Evolutionary conservation across 2,797 vertebrate species (phyloP).

Genomic region (Hippocampus kuda): DNA sequence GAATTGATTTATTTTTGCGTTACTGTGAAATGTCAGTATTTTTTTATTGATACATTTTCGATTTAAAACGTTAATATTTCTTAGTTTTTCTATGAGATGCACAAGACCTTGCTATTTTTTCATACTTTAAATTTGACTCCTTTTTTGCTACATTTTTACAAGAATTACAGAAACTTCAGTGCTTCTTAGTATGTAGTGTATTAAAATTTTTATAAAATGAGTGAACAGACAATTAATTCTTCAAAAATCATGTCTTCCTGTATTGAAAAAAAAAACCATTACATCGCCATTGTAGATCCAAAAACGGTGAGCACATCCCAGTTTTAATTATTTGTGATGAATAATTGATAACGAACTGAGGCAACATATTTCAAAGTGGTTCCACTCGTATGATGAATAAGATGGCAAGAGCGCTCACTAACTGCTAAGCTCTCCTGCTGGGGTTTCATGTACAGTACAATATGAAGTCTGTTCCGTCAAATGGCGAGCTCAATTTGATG

Average conservation of each 20-base stretch:
- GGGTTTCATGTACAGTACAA: slow-evolving; percentile 7
- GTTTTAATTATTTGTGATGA: slow-evolving; percentile 41
- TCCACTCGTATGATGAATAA: slow-evolving; percentile 30
- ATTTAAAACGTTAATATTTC: no score
- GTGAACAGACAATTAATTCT: neutral
- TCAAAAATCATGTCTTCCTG: neutral
- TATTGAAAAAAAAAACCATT: neutral
- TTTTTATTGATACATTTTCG: no score
- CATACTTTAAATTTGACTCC: neutral
- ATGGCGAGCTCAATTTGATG: slow-evolving; percentile 12
- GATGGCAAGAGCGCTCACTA: slow-evolving; percentile 10
- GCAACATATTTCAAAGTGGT: slow-evolving; percentile 38
- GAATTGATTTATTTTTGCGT: no score
- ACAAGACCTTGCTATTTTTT: neutral
- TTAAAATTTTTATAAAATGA: neutral
- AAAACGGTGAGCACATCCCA: slow-evolving; percentile 27
- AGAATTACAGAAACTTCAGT: slow-evolving; percentile 15
- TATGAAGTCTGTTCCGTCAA: slow-evolving; percentile 13
- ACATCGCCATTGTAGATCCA: neutral
- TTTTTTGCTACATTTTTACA: neutral
- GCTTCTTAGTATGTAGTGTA: neutral
- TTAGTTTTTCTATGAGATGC: neutral
- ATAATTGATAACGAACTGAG: slow-evolving; percentile 30
- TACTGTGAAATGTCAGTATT: no score
- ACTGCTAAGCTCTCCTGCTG: slow-evolving; percentile 24